Evolutionary conservation across 1,140 invertebrate genomes (phyloP).

Genomic region (Matsumurasca onukii): DNA sequence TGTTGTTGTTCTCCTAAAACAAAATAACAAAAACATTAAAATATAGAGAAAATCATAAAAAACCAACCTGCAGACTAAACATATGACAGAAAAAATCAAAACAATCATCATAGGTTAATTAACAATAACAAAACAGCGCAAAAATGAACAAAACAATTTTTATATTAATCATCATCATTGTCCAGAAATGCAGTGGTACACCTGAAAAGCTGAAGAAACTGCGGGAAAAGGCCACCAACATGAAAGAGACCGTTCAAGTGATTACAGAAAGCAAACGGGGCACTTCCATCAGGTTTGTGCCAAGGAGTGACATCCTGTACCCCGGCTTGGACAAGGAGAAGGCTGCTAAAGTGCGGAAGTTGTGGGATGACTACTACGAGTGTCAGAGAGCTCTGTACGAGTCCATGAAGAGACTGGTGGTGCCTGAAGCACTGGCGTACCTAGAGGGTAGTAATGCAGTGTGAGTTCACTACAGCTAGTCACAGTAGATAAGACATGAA

Average conservation of each 20-base stretch:
- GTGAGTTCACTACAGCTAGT: too few relatives aligned
- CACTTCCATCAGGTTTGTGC: conserved; percentile 33
- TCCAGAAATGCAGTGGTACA: too few relatives aligned
- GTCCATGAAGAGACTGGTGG: conserved; percentile 9
- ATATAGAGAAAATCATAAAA: too few relatives aligned
- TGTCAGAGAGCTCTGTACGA: conserved; percentile 16
- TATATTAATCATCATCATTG: too few relatives aligned
- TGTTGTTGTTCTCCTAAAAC: conserved; percentile 29
- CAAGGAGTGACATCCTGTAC: conserved; percentile 46
- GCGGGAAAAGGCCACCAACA: conserved; percentile 26
- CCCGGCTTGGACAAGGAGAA: conserved; percentile 48
- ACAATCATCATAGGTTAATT: too few relatives aligned
- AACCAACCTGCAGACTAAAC: too few relatives aligned
- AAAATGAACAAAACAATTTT: too few relatives aligned
- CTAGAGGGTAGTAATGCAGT: conserved; percentile 50
- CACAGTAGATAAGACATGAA: too few relatives aligned
- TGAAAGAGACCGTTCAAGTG: conserved; percentile 1
- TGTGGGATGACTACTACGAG: conserved; percentile 44
- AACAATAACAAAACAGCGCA: too few relatives aligned
- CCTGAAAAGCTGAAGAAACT: conserved; percentile 41
- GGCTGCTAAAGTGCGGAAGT: conserved; percentile 44
- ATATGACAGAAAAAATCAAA: too few relatives aligned
- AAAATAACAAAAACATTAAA: neutral
- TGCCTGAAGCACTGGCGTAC: conserved; percentile 48
- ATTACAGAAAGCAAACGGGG: neutral